Base-by-base conservation (phyloP, 2,888 invertebrate genomes). In the Amblyteles armatorius region DNA sequence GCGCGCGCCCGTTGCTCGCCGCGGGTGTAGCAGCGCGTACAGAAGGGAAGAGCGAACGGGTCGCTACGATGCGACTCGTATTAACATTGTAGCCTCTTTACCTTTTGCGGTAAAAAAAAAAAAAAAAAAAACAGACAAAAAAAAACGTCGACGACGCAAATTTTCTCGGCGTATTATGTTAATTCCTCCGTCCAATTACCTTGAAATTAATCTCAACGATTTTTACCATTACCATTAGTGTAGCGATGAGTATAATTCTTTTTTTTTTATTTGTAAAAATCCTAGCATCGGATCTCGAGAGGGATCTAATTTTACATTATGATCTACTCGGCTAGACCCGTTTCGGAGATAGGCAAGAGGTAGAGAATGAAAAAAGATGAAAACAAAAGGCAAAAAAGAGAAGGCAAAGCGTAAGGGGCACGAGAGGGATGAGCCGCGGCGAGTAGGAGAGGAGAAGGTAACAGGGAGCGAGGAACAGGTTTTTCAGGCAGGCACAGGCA, bases 391-490 rank as follows among this genome's bases (percentile, higher is more conserved):
- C 50, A 26, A 76, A 76, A 57, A 63, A 33, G 52, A 55, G 52
- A 55, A 55, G 52, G 52, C 52, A 19, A 19, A 19, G 63, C 63
- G n/a, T 33, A 29, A 16, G 63, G 33, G 63, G 16, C 63, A 33
- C 63, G 63, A 63, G 63, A 33, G 60, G 60, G 60, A 60, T 60
- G 60, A 60, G 60, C 29, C 26, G 1, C 29, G 60, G 22, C 26
- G 60, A 67, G 78, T 80, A 77, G 77, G 33, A 74, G 76, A 80
- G 80, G 83, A 82, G 79, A 71, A 74, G 44, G 72, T 63, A 63
- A 7, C 82, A 82, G 87, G 84, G 86, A 85, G 83, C 86, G 82
- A 87, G 86, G 88, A 92, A 92, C 92, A 91, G 92, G 92, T 92
- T 92, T 87, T 91, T 90, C 91, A 90, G 90, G 91, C 89, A 16